Base-by-base conservation (phyloP, 2,888 invertebrate species). In the Acleris sparsana region DNA sequence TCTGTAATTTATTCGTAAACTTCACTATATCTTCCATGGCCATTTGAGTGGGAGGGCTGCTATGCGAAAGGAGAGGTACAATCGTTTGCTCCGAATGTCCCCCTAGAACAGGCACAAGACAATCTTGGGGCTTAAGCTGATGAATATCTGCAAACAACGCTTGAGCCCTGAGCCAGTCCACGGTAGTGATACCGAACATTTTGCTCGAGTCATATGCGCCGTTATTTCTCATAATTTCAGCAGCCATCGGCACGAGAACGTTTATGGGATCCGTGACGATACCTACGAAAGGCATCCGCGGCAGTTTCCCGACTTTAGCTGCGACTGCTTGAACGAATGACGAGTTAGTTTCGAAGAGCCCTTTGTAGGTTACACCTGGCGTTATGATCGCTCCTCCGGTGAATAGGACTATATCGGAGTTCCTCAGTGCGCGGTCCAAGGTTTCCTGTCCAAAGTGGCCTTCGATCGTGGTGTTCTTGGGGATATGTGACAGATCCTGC, bases 41-140 rank as follows among this genome's bases (percentile, higher is more conserved):
- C 71, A 84, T 92, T 16, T 87, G 77, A 48, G 91, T 85, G 7
- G 82, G 72, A 0, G 96, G 97, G 65, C 89, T 93, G 5, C 94
- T 93, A 77, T 95, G 95, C 1, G 97, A 97, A 65, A 97, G 92
- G 18, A 97, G 87, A 0, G 97, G 97, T 22, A 97, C 93, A 70
- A 95, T 95, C 1, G 97, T 97, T 69, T 94, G 93, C 16, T 95
- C 94, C 20, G 95, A 94, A 82, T 96, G 95, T 0, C 97, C 97
- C 43, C 97, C 97, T 59, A 95, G 91, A 0, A 97, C 95, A 0
- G 97, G 97, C 9, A 97, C 95, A 71, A 91, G 85, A 13, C 96
- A 95, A 70, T 93, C 91, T 69, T 93, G 89, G 0, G 96, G 95
- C 71, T 94, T 93, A 49, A 96, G 72, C 1, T 94, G 93, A 80